phyloP scores from a whole-genome alignment of 2,888 invertebrate genomes.

The Schizaphis graminum region DNA sequence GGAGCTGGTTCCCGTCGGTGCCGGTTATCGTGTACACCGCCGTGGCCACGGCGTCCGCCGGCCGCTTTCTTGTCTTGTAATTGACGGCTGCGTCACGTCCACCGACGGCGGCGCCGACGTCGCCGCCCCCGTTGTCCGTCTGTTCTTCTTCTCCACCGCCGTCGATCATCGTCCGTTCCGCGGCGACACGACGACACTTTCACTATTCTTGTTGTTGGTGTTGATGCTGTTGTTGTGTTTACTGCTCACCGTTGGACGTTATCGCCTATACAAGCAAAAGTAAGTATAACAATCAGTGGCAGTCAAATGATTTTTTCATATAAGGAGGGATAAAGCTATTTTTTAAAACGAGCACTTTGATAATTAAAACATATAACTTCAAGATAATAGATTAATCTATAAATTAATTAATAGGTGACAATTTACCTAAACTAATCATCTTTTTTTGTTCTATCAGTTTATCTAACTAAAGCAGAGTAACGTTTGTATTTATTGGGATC shows the following conservation, averaged over 20 bases:
- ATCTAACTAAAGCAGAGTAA: not conserved
- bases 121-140: not conserved
- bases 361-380: not conserved
- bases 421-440: not conserved
- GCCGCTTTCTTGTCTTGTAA: slow-evolving; percentile 60
- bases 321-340: not conserved
- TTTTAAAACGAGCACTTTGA: not conserved
- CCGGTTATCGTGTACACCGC: slow-evolving; percentile 59
- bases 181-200: not conserved
- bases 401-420: not conserved
- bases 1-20: not conserved
- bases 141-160: not conserved
- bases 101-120: not conserved
- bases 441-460: not conserved
- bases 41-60: slow-evolving; percentile 11
- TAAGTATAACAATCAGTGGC: not conserved
- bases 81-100: slow-evolving; percentile 44
- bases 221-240: not conserved
- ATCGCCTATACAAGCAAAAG: not conserved
- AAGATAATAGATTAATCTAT: not conserved
- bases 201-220: not conserved
- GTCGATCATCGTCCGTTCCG: not conserved
- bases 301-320: not conserved
- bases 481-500: not conserved
- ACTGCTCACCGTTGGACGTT: not conserved